Evolutionary conservation across 2,113 vertebrate species (phyloP).

Genomic region (Melanostigma gelatinosum): DNA sequence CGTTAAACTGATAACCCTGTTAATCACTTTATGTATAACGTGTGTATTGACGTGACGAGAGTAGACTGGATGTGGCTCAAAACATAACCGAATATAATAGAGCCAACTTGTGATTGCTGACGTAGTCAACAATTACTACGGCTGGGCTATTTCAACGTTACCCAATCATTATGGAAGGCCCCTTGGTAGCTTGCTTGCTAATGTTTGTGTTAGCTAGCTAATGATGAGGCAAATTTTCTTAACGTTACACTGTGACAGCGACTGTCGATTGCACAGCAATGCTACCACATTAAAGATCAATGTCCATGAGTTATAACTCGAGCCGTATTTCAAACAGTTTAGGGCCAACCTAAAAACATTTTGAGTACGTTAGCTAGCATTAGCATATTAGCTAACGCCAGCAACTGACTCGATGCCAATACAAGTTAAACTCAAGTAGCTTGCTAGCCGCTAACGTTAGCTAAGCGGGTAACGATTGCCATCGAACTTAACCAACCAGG

Average conservation of each 20-base stretch:
- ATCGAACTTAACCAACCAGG: slow-evolving; percentile 50
- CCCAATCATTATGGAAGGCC: slow-evolving; percentile 47
- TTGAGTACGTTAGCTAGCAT: slow-evolving; percentile 48
- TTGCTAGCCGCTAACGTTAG: slow-evolving; percentile 65
- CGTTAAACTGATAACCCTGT: background rate
- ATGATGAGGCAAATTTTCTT: slow-evolving; percentile 84
- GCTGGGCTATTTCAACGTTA: background rate
- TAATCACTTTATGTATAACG: background rate
- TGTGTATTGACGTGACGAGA: background rate
- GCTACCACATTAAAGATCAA: background rate
- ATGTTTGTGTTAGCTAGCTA: slow-evolving; percentile 80
- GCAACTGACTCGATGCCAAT: slow-evolving; percentile 53
- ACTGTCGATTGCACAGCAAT: background rate
- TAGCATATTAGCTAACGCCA: slow-evolving; percentile 63
- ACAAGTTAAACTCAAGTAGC: slow-evolving; percentile 58
- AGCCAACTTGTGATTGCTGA: background rate
- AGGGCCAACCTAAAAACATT: background rate
- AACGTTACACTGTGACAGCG: slow-evolving; percentile 12
- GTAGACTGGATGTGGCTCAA: background rate
- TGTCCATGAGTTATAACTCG: fast-evolving
- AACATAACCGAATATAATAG: background rate
- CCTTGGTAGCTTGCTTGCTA: slow-evolving; percentile 59
- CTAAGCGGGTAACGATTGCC: slow-evolving; percentile 36
- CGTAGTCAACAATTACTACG: background rate
- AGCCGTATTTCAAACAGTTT: background rate